Evolutionary conservation across 2,888 invertebrate species (phyloP), one percentile per base, ranked within the genome.

Genomic region (Aethes cnicana): DNA sequence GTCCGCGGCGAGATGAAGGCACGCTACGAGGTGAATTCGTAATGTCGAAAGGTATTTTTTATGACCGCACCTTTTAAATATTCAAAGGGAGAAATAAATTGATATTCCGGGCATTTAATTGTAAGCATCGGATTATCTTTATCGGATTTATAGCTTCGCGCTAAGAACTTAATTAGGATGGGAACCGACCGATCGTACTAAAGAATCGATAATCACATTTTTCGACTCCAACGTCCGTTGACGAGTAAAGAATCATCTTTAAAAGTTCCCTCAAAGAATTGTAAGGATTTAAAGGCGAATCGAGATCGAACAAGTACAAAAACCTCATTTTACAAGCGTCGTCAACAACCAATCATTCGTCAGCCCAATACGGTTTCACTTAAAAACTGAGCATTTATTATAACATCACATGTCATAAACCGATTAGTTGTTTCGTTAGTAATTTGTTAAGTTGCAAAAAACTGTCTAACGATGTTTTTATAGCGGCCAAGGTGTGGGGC

Each of bases 1-100:
- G n/a, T 68, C 61, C 61, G 81, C 84, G 87, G 86, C 77, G 65
- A 84, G 82, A 84, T 86, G 74, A 84, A 85, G 83, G 83, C 72
- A 67, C 71, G 74, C 72, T 68, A 67, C 71, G 72, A 68, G 62
- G 68, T 78, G 80, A 84, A 82, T 85, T 75, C 69, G 72, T 79
- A 77, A 82, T 81, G 73, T 66, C 65, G 62, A 66, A 69, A 65
- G 64, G 68, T 71, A 73, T 71, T 72, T 70, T 77, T 78, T 74
- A 75, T 64, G 62, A 52, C 63, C 35, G 42, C 59, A 66, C 55
- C 65, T 68, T 58, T 58, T 66, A 59, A 62, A 62, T 62, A 64
- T 66, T 61, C 63, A 62, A 56, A 53, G 49, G 33, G 50, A 59
- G 54, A 60, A 60, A 61, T 65, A 53, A 60, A 62, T 59, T 62